phyloP scores from a whole-genome alignment of 37 sponge, comb jelly and placozoan genomes.

The Crambe crambe region DNA sequence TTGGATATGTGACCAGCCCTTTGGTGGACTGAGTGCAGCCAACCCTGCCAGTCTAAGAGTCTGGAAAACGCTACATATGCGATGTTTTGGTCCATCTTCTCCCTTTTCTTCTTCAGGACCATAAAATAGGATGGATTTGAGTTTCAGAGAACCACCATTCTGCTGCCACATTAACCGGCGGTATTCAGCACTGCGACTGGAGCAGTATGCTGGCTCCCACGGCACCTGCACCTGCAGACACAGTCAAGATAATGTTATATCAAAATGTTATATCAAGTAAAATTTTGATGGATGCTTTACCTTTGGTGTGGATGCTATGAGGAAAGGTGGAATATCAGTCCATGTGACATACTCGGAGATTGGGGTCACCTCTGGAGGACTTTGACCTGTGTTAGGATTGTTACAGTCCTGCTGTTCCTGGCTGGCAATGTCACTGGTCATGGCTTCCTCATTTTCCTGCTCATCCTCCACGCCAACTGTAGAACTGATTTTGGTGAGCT shows the following conservation, averaged over 20 bases:
- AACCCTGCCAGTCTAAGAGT: conserved; percentile 19
- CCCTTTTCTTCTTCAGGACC: not conserved
- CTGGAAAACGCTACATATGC: not conserved
- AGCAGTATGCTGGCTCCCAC: conserved; percentile 20
- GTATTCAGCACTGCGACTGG: conserved; percentile 54
- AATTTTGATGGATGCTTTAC: not conserved
- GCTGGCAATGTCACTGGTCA: not conserved
- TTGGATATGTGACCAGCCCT: conserved; percentile 88
- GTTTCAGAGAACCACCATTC: conserved; percentile 20
- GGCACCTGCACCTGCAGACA: conserved; percentile 29
- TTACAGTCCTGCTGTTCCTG: not conserved
- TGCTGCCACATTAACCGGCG: conserved; percentile 12
- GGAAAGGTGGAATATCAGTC: conserved; percentile 55
- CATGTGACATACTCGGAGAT: conserved; percentile 24
- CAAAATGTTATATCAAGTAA: not conserved
- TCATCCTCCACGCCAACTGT: conserved; percentile 13
- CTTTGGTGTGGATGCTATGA: conserved; percentile 35
- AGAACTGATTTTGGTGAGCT: conserved; percentile 43
- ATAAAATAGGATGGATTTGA: conserved; percentile 26
- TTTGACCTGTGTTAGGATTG: not conserved
- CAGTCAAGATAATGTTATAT: not conserved
- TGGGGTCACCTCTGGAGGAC: not conserved
- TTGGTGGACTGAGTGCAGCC: conserved; percentile 58
- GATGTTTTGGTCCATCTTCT: not conserved
- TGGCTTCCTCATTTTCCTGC: not conserved